Evolutionary conservation across 2,113 vertebrate genomes (phyloP).

Genomic region (Silurus asotus): DNA sequence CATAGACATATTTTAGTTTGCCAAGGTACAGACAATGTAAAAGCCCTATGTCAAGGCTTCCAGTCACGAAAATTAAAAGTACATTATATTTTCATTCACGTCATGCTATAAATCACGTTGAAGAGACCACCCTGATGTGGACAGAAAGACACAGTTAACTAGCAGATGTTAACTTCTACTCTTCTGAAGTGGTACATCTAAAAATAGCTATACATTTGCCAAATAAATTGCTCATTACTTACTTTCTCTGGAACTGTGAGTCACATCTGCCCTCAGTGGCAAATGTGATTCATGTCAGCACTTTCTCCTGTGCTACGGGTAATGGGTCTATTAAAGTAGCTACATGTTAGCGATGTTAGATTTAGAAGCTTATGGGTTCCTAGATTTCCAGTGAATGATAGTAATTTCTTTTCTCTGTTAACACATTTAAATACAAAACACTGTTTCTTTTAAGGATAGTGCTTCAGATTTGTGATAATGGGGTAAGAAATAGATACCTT

Average conservation of each 20-base stretch:
- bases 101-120: not conserved
- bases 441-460: not conserved
- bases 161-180: not conserved
- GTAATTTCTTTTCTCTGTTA: not conserved
- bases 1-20: not conserved
- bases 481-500: not conserved
- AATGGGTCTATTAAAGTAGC: not conserved
- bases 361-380: not conserved
- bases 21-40: not conserved
- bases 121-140: not conserved
- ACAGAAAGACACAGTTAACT: not conserved
- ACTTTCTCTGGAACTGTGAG: slow-evolving; percentile 10
- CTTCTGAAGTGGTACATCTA: not conserved
- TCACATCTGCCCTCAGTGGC: slow-evolving; percentile 4
- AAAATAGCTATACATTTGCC: not conserved
- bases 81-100: not conserved
- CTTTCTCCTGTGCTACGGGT: not conserved
- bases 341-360: not conserved
- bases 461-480: not conserved
- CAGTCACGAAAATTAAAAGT: not conserved
- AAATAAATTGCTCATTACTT: slow-evolving; percentile 19
- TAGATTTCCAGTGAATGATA: not conserved
- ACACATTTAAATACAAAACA: not conserved
- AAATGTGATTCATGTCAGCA: slow-evolving; percentile 8
- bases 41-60: not conserved